Base-by-base conservation (phyloP, 2,113 vertebrate species). In the Eretmochelys imbricata region DNA sequence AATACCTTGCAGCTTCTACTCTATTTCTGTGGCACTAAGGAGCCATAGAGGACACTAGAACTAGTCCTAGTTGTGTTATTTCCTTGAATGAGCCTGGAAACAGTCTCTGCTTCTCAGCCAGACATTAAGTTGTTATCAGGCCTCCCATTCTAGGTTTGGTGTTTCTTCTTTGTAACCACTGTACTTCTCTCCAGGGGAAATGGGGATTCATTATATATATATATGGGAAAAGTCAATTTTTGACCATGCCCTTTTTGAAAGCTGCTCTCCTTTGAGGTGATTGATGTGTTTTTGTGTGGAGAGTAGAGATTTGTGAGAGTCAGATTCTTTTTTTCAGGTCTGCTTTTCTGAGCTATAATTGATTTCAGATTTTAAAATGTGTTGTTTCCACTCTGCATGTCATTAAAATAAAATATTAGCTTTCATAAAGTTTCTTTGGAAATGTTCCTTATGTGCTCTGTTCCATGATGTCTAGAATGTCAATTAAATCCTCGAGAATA, bases 351-450 rank as follows among this genome's bases (percentile, higher is more conserved):
- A 94, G 59, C 25, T 19, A 78, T 96, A 98, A 97, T 97, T 96
- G 62, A 97, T 93, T 97, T 98, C 91, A 97, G 89, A 95, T 98
- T 98, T 97, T 94, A 83, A 96, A 98, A 97, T 95, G 85, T 89
- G 81, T 94, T 95, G 54, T 97, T 98, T 97, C 90, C 69, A 96
- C 93, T 97, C 85, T 95, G 94, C 91, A 93, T 98, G 88, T 83
- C 46, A 89, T 98, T 97, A 97, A 97, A 98, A 96, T 95, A 94
- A 97, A 97, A 96, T 87, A 94, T 87, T 93, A 96, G 90, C 76
- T 89, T 94, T 96, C 86, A 54, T 93, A 80, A 94, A 94, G 53
- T 95, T 97, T 94, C 65, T 97, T 91, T 87, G 89, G 91, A 96
- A 96, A 86, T 51, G 31, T 93, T 95, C 96, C 88, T 92, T 93